Percentiles rank a stretch among this genome's conserved stretches.
Conservation (phyloP, 2,113 vertebrate species). For the Poeciliopsis prolifica region DNA sequence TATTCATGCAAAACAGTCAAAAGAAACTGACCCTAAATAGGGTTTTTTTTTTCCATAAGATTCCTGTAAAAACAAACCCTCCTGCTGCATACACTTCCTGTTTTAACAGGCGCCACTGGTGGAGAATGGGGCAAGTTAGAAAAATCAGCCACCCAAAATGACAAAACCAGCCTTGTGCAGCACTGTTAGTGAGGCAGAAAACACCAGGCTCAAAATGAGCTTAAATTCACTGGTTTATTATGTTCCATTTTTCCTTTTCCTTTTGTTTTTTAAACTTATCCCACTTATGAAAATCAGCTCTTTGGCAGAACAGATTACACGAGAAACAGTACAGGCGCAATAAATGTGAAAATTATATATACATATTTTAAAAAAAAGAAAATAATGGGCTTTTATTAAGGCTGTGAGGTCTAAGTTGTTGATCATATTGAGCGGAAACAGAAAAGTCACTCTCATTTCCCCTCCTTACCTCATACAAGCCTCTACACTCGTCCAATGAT, state of each 20-base stretch:
- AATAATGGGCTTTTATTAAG: conserved; percentile 8
- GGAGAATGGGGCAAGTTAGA: neutral
- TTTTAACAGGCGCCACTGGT: neutral
- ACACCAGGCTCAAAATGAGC: neutral
- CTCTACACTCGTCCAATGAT: conserved; percentile 25
- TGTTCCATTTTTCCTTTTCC: neutral
- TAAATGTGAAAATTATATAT: neutral
- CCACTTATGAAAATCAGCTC: conserved; percentile 10
- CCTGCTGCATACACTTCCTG: neutral
- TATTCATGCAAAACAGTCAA: neutral
- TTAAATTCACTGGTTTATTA: neutral
- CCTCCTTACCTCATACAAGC: conserved; percentile 6
- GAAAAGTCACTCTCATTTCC: conserved; percentile 26
- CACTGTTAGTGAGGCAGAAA: neutral
- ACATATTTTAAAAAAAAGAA: neutral
- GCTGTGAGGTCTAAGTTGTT: conserved; percentile 4
- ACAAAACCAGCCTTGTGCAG: neutral
- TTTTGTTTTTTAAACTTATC: neutral
- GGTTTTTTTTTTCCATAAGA: neutral
- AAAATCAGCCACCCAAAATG: neutral
- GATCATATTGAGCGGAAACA: neutral
- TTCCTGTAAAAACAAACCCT: neutral
- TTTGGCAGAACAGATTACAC: conserved; percentile 3
- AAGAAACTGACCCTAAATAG: neutral
- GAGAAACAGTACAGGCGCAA: neutral